These are phyloP conservation scores for Notechis scutatus DNA, from an alignment of 2,113 vertebrate species.

Conservation along the genomic window DNA sequence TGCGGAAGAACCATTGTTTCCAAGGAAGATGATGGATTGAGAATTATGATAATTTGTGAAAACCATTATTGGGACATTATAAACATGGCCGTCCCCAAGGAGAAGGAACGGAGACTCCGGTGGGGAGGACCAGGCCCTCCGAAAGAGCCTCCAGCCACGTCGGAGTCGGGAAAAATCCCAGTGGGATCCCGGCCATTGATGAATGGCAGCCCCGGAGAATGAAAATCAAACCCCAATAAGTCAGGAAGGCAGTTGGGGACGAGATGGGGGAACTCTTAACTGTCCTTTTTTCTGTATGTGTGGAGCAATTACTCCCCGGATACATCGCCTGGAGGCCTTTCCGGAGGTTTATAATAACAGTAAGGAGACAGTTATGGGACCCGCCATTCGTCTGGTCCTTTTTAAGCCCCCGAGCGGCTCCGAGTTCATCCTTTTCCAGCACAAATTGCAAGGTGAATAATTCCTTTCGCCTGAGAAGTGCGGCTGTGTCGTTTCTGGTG, in stretches of 20 bases:
- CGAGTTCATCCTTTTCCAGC: accelerated
- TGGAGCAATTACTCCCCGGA: constrained; percentile 57
- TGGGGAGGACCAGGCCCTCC: constrained; percentile 64
- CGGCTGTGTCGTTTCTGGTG: no score
- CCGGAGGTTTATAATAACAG: constrained; percentile 8
- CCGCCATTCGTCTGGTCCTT: accelerated
- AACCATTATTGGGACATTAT: constrained; percentile 93
- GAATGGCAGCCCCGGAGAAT: constrained; percentile 72
- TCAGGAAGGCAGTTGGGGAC: constrained; percentile 58
- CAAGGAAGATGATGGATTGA: constrained; percentile 86
- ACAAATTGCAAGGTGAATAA: neutral
- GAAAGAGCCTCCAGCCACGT: constrained; percentile 72
- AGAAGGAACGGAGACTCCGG: constrained; percentile 67
- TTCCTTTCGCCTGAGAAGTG: no score
- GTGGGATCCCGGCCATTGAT: constrained; percentile 59
- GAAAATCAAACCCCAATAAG: constrained; percentile 72
- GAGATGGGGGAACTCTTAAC: constrained; percentile 62
- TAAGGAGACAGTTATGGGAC: neutral
- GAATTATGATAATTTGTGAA: constrained; percentile 94
- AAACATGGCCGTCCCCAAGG: constrained; percentile 69
- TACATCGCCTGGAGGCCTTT: constrained; percentile 47
- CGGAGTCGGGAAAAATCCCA: constrained; percentile 52
- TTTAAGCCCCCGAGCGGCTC: accelerated
- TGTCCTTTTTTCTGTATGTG: constrained; percentile 63
- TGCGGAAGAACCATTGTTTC: constrained; percentile 58